A percentile compares a stretch with the other conserved stretches of the same genome.
These are phyloP conservation scores for Molorchus minor DNA, from an alignment of 2,888 invertebrate species.

Conservation along the genomic window DNA sequence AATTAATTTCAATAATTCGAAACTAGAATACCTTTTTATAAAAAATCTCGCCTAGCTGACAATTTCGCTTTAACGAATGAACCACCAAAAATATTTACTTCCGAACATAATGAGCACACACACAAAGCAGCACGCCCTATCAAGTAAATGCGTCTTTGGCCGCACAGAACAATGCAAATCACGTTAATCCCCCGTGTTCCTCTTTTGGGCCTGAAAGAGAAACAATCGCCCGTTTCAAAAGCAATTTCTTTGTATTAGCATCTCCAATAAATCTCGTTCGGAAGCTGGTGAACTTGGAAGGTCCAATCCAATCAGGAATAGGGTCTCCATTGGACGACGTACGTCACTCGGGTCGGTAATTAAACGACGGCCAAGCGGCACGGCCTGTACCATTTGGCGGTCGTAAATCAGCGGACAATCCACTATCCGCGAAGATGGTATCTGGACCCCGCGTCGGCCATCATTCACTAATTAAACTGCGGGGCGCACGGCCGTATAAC, in stretches of 20 bases:
- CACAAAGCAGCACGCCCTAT: no score
- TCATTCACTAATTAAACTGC: slow-evolving; percentile 30
- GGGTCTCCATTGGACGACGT: slow-evolving; percentile 17
- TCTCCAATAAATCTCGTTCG: slow-evolving; percentile 22
- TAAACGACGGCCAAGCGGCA: slow-evolving; percentile 41
- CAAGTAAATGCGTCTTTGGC: not conserved
- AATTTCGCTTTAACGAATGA: no score
- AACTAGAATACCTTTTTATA: no score
- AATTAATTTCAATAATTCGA: no score
- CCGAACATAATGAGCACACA: no score
- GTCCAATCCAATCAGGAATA: slow-evolving; percentile 19
- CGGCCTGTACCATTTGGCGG: slow-evolving; percentile 40
- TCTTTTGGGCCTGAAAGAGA: slow-evolving; percentile 8
- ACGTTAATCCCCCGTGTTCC: slow-evolving; percentile 14
- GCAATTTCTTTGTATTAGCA: slow-evolving; percentile 25
- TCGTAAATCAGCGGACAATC: slow-evolving; percentile 41
- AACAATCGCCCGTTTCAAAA: slow-evolving; percentile 18
- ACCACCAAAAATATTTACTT: no score
- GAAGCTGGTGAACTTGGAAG: slow-evolving; percentile 17
- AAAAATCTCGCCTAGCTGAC: no score
- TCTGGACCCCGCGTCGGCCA: slow-evolving; percentile 19
- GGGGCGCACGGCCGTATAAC: slow-evolving; percentile 20
- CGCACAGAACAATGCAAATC: slow-evolving; percentile 17
- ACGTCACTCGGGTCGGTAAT: slow-evolving; percentile 36
- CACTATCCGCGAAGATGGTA: slow-evolving; percentile 27